Conservation (phyloP, 2,113 vertebrate genomes). For the Psittacus erithacus region DNA sequence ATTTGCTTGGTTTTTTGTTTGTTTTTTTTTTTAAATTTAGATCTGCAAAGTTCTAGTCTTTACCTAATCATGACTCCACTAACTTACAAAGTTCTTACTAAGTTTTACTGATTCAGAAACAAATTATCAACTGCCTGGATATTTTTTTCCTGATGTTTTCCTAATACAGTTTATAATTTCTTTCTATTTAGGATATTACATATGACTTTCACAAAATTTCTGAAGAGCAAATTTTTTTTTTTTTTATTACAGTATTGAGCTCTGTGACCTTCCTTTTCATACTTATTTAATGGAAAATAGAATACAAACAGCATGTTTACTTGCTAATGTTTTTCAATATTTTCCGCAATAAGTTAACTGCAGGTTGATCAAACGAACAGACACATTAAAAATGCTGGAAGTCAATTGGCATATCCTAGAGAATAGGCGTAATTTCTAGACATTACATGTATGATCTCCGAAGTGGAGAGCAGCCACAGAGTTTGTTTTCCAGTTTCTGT, state of each 20-base stretch:
- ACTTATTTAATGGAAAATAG: neutral
- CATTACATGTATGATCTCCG: neutral
- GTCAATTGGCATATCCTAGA: neutral
- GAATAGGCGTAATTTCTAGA: neutral
- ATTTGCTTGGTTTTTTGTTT: neutral
- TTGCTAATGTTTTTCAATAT: neutral
- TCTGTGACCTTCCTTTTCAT: neutral
- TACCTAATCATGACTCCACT: neutral
- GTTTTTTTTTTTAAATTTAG: neutral
- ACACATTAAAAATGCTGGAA: neutral
- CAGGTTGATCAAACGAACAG: neutral
- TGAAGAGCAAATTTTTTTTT: neutral
- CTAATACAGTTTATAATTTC: neutral
- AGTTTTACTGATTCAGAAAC: neutral
- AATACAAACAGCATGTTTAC: neutral
- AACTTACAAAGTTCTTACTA: neutral
- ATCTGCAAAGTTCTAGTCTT: neutral
- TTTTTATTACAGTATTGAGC: neutral
- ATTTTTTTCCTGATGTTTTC: neutral
- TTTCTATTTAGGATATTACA: neutral
- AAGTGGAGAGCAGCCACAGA: neutral
- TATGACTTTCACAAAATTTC: neutral
- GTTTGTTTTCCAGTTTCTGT: neutral
- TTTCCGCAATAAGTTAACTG: neutral
- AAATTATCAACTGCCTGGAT: neutral